Evolutionary conservation across 2,113 vertebrate genomes (phyloP), one percentile per base, ranked within the genome.

Genomic region (Leptocoma aspasia): DNA sequence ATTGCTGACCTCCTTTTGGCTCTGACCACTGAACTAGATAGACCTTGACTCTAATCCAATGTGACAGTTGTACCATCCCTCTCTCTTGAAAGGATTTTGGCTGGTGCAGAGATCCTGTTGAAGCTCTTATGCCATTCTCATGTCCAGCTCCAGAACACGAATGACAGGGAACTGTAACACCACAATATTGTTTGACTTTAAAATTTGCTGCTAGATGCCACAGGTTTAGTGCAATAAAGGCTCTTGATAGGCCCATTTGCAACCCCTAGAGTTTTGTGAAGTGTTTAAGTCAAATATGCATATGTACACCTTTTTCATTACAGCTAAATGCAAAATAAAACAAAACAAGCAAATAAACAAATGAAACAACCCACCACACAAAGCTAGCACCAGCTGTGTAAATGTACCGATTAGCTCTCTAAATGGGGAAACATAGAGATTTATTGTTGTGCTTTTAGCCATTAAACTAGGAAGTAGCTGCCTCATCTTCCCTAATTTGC

Each of bases 401-500:
- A 96, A 80, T 95, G 63, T 63, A 82, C 78, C 27, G 89, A 95
- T 95, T 95, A 95, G 39, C 70, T 95, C 33, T 80, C 89, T 91
- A 95, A 95, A 95, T 65, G 68, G 54, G 33, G 42, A 92, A 85
- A 47, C 45, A 50, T 2, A 72, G 82, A 97, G 91, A 96, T 95
- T 95, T 96, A 95, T 94, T 87, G 70, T 77, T 85, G 73, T 88
- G 82, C 63, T 94, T 91, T 91, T 95, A 95, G 65, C 73, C 66
- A 87, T 95, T 95, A 95, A 92, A 68, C 70, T 85, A 76, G 70
- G 90, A 97, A 95, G 75, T 90, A 92, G 75, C 63, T 97, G 82
- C 93, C 94, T 87, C 94, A 96, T 95, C 91, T 95, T 96, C 91
- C 75, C 39, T 95, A 95, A 96, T 97, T 95, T 96, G 87, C 75